A percentile compares a stretch with the other conserved stretches of the same genome.
Evolutionary conservation across 2,888 invertebrate genomes (phyloP).

Genomic region (Myopa testacea): DNA sequence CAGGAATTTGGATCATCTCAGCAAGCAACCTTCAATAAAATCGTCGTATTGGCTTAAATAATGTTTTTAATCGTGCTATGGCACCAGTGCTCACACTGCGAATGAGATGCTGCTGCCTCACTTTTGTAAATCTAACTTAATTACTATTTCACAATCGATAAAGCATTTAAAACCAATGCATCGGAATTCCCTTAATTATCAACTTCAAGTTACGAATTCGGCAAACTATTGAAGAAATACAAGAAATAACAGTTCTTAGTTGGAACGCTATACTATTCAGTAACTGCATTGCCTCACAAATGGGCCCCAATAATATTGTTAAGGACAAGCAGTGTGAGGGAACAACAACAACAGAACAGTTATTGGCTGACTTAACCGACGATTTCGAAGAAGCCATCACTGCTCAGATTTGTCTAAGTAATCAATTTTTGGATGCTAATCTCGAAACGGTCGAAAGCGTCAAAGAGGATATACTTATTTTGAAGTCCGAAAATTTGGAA

Average conservation of each 20-base stretch:
- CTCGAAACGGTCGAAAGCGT: constrained; percentile 42
- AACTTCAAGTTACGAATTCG: too few relatives aligned
- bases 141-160: too few relatives aligned
- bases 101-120: neutral
- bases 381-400: constrained; percentile 62
- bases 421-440: constrained; percentile 58
- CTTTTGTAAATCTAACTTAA: too few relatives aligned
- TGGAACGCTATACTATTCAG: neutral
- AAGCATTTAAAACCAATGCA: too few relatives aligned
- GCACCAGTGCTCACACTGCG: neutral
- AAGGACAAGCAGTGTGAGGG: constrained; percentile 50
- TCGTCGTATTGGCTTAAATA: neutral
- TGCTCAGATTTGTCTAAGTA: constrained; percentile 63
- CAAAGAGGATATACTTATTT: constrained; percentile 44
- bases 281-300: constrained; percentile 41
- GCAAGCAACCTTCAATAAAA: neutral
- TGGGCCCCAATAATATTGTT: constrained; percentile 47
- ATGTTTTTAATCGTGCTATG: neutral
- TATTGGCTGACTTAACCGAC: constrained; percentile 60
- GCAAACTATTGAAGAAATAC: too few relatives aligned
- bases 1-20: neutral
- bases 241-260: too few relatives aligned
- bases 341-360: constrained; percentile 57
- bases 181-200: too few relatives aligned
- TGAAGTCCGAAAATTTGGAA: constrained; percentile 34